Evolutionary conservation across 2,113 vertebrate genomes (phyloP), one percentile per base, ranked within the genome.

Genomic region (Syngnathus floridae): DNA sequence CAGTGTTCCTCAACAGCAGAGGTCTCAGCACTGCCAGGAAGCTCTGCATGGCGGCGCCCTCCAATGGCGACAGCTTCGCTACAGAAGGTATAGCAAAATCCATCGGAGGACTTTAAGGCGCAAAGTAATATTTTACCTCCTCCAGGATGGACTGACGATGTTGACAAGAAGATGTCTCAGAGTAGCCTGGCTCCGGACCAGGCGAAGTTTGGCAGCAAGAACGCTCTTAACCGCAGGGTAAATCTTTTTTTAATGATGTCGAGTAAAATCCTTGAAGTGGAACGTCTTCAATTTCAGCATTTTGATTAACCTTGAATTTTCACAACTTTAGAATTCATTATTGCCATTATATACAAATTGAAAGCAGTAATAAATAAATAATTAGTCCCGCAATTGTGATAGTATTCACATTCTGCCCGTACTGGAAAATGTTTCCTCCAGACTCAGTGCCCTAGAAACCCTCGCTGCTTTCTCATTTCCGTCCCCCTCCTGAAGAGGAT

Each of bases 1-100:
- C 96, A 0, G 95, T 99, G 1, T 99, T 99, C 75, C 94, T 99
- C n/a, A 98, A 99, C 70, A 98, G 96, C 86, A 90, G 95, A 17
- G 95, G 95, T 7, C 91, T 98, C 11, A 95, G 93, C 79, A 91
- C 87, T 2, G 91, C 94, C 40, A 95, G 91, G 66, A 95, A 90
- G 64, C 88, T 94, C 73, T 93, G 93, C 71, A 90, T 88, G 22
- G 89, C 91, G 7, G 76, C 92, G 0, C 86, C 94, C 19, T 82
- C 90, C 37, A 95, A 96, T 7, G 93, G 94, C 8, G 96, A 99
- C 65, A 73, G 92, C 56, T 68, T 86, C 0, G 88, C 90, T 36
- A 41, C 86, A 1, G 95, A 98, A 7, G 86, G 75, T 82, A 41
- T 74, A 66, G 1, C 51, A 67, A 36, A 59, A 37, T 5, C 37